Evolutionary conservation across 1,140 invertebrate genomes (phyloP), one percentile per base, ranked within the genome.

Genomic region (Sarcophaga peregrina): DNA sequence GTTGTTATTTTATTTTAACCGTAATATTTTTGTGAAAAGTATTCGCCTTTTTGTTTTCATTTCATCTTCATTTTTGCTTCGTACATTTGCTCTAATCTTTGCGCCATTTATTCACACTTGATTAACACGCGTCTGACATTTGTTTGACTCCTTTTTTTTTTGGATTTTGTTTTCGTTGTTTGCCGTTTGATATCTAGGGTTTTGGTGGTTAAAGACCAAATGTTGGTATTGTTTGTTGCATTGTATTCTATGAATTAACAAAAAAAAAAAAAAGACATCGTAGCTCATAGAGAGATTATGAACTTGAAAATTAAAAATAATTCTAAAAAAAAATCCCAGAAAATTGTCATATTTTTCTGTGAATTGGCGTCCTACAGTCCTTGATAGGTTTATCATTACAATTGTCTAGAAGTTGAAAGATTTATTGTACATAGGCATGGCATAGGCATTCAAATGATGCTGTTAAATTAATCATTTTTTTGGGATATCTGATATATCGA

Each of bases 41-140:
- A 37, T 81, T 58, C 72, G 37, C 54, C 45, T 82, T 82, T 52
- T 82, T 85, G 85, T 82, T 83, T 83, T 82, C 84, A 74, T 58
- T 82, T 83, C 84, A 84, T 87, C 81, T 83, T 62, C 82, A 54
- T 83, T 76, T 80, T 82, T 62, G 73, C 81, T 83, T 74, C 73
- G 45, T 82, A 83, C 81, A 54, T 83, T 83, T 86, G 68, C 87
- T 89, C 88, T 89, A 89, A 88, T 89, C 88, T 89, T 89, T 89
- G 88, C 88, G 88, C 88, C 88, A 89, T 89, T 89, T 89, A 89
- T 89, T 89, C 88, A 89, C 88, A 89, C 86, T 89, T 89, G 88
- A 89, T 89, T 89, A 89, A 89, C 88, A 89, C 88, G 87, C 88
- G 87, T 86, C 87, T 89, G 88, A 89, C 88, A 89, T 89, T 89